These are phyloP conservation scores for Corythornis cristatus DNA, from an alignment of 2,113 vertebrate genomes.

Conservation along the genomic window DNA sequence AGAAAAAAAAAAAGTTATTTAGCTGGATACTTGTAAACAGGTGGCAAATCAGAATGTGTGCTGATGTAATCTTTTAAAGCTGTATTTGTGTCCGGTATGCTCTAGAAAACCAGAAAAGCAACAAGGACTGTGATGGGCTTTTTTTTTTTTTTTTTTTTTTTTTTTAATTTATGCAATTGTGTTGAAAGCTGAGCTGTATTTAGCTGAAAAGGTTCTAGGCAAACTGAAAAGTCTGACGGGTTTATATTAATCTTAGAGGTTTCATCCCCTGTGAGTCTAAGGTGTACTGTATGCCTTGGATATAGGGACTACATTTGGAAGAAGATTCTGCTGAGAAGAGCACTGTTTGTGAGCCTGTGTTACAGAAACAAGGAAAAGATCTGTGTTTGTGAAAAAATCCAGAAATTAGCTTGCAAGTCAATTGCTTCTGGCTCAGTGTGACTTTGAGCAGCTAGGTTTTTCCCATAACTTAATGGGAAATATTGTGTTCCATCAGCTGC, in stretches of 20 bases:
- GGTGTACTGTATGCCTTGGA: not conserved
- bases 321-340: not conserved
- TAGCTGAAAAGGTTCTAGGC: not conserved
- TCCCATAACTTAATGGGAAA: not conserved
- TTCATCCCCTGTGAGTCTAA: not conserved
- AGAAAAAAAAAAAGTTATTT: rapidly evolving
- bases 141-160: not conserved
- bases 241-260: not conserved
- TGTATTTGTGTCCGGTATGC: not conserved
- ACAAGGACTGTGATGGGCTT: not conserved
- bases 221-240: not conserved
- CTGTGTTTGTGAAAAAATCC: not conserved
- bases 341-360: not conserved
- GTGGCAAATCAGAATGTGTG: not conserved
- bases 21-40: not conserved
- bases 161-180: no score
- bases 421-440: not conserved
- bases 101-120: not conserved
- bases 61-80: not conserved
- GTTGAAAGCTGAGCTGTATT: not conserved
- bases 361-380: not conserved
- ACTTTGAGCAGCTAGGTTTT: not conserved
- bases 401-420: not conserved
- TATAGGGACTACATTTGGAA: not conserved
- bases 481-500: not conserved